These are phyloP conservation scores for Drosophila neotestacea DNA, from an alignment of 2,888 invertebrate species.

Conservation along the genomic window DNA sequence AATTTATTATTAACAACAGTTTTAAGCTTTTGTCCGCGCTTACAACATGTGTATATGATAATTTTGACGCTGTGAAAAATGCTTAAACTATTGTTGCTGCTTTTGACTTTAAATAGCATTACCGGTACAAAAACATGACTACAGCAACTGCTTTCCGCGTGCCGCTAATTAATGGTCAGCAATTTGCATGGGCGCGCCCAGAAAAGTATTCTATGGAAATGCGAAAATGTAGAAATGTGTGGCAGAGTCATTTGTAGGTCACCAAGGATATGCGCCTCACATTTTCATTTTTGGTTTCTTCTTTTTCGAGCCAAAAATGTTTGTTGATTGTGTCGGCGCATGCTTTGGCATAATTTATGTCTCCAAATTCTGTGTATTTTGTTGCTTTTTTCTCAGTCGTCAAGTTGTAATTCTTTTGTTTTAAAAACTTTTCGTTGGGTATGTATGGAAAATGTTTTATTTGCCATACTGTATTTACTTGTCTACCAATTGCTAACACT, in stretches of 20 bases:
- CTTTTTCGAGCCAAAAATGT: constrained; percentile 29
- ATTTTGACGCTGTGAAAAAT: constrained; percentile 1
- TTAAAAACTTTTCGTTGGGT: constrained; percentile 46
- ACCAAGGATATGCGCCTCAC: constrained; percentile 16
- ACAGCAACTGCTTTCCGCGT: constrained; percentile 40
- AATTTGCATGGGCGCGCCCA: constrained; percentile 63
- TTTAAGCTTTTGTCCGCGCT: constrained; percentile 20
- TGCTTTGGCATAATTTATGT: constrained; percentile 76
- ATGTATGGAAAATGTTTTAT: constrained; percentile 57
- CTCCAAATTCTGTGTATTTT: constrained; percentile 39
- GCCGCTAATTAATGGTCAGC: constrained; percentile 74
- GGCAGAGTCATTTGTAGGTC: constrained; percentile 29
- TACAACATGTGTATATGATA: background rate
- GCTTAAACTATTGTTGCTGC: constrained; percentile 36
- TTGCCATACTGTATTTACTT: constrained; percentile 59
- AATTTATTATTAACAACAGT: constrained; percentile 37
- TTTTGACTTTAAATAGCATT: constrained; percentile 55
- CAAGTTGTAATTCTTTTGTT: constrained; percentile 54
- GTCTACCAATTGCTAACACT: constrained; percentile 46
- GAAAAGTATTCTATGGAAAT: constrained; percentile 33
- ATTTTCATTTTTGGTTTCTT: constrained; percentile 5
- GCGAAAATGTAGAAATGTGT: background rate
- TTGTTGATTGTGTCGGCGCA: constrained; percentile 58
- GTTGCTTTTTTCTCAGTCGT: constrained; percentile 16
- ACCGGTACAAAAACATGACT: constrained; percentile 16